phyloP scores from a whole-genome alignment of 2,113 vertebrate genomes.

The Phainopepla nitens region DNA sequence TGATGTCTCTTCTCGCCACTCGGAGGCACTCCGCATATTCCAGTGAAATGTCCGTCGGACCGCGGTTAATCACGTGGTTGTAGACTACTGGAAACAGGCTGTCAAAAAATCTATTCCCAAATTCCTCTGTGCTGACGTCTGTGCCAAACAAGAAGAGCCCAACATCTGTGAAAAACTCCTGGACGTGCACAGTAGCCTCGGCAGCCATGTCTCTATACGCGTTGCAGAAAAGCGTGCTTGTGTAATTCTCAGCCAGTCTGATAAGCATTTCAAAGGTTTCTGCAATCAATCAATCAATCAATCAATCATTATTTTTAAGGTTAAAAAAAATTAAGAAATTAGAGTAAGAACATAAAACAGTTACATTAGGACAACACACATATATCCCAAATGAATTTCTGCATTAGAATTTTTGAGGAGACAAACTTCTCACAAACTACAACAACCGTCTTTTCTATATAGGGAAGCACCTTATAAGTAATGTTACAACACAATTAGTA shows the following conservation, averaged over 20 bases:
- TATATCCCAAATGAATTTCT: background rate
- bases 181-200: slow-evolving; percentile 58
- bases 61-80: slow-evolving; percentile 75
- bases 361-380: background rate
- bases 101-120: slow-evolving; percentile 85
- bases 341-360: background rate
- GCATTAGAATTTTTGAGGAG: background rate
- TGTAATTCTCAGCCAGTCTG: slow-evolving; percentile 83
- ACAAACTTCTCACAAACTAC: background rate
- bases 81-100: slow-evolving; percentile 84
- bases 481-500: background rate
- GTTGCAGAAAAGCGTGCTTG: slow-evolving; percentile 73
- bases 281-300: slow-evolving; percentile 48
- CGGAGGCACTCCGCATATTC: slow-evolving; percentile 80
- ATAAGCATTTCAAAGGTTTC: slow-evolving; percentile 82
- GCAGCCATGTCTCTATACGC: slow-evolving; percentile 73
- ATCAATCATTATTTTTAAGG: background rate
- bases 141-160: slow-evolving; percentile 85
- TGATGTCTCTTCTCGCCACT: slow-evolving; percentile 59
- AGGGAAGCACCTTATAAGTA: background rate
- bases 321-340: background rate
- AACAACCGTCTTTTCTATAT: background rate
- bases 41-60: slow-evolving; percentile 57
- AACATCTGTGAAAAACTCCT: slow-evolving; percentile 83
- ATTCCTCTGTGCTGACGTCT: slow-evolving; percentile 75